These are phyloP conservation scores for Alligator sinensis DNA, from an alignment of 2,113 vertebrate genomes.

Conservation along the genomic window DNA sequence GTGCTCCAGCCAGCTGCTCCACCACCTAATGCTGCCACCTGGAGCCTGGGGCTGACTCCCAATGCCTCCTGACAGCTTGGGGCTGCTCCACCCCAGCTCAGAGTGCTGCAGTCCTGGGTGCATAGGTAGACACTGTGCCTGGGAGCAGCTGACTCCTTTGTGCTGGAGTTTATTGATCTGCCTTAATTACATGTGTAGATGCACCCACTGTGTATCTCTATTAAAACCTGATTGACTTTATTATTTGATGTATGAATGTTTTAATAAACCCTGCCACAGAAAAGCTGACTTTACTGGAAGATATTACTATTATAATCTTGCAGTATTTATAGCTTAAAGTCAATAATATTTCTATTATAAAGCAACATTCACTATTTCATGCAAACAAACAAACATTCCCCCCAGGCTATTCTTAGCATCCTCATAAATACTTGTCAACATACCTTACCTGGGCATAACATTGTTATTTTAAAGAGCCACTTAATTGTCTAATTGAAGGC, in stretches of 20 bases:
- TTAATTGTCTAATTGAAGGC: neutral
- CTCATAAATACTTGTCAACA: neutral
- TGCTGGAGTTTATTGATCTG: too few species aligned
- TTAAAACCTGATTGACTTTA: neutral
- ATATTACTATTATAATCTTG: conserved; percentile 5
- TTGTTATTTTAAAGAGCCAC: neutral
- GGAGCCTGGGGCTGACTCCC: too few species aligned
- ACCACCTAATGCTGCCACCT: too few species aligned
- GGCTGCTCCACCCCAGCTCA: too few species aligned
- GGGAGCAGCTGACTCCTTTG: too few species aligned
- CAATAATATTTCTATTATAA: neutral
- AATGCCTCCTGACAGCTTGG: too few species aligned
- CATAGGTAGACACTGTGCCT: too few species aligned
- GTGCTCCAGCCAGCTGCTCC: too few species aligned
- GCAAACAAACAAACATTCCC: neutral
- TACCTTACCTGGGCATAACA: neutral
- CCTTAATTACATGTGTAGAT: too few species aligned
- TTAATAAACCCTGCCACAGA: neutral
- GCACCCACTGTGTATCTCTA: neutral
- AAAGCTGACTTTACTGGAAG: neutral
- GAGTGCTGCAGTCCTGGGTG: too few species aligned
- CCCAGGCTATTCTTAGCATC: neutral
- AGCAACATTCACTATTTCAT: conserved; percentile 5
- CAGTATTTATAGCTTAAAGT: neutral
- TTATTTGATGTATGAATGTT: neutral